Percentiles rank a stretch among this genome's conserved stretches.
phyloP scores from a whole-genome alignment of 2,797 vertebrate genomes.

The Enteromius viviparus region DNA sequence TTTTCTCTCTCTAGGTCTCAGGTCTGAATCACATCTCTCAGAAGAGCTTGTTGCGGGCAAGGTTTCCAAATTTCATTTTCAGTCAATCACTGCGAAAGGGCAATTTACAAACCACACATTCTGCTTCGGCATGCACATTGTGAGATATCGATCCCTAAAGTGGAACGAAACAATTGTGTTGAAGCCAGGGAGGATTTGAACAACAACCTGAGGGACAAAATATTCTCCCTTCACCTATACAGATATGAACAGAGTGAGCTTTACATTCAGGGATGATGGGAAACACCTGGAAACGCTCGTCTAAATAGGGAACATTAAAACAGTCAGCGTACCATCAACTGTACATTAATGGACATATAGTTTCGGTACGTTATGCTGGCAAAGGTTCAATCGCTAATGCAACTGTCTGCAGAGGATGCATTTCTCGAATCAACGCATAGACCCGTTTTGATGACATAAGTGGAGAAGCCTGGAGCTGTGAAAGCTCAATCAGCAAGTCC shows the following conservation, averaged over 20 bases:
- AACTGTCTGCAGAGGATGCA: not conserved
- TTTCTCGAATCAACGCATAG: not conserved
- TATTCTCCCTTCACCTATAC: constrained; percentile 2
- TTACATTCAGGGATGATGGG: constrained; percentile 22
- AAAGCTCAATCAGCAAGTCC: not conserved
- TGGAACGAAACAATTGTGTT: not conserved
- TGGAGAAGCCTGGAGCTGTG: not conserved
- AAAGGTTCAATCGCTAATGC: constrained; percentile 10
- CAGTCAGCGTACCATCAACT: constrained; percentile 22
- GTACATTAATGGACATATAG: constrained; percentile 15
- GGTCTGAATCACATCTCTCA: constrained; percentile 19
- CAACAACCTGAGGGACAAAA: constrained; percentile 3
- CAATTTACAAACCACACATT: constrained; percentile 14
- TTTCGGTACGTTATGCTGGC: constrained; percentile 1
- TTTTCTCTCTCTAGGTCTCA: not conserved
- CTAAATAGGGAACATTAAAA: constrained; percentile 2
- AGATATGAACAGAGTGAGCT: constrained; percentile 21
- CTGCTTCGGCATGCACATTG: constrained; percentile 24
- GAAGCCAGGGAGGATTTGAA: constrained; percentile 9
- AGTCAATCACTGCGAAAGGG: constrained; percentile 6
- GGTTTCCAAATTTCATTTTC: not conserved
- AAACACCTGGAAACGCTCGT: constrained; percentile 22
- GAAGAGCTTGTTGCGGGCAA: not conserved
- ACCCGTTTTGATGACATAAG: constrained; percentile 5
- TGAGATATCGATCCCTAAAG: constrained; percentile 4